Evolutionary conservation across 1,140 invertebrate species (phyloP).

Genomic region (Euglossa dilemma): DNA sequence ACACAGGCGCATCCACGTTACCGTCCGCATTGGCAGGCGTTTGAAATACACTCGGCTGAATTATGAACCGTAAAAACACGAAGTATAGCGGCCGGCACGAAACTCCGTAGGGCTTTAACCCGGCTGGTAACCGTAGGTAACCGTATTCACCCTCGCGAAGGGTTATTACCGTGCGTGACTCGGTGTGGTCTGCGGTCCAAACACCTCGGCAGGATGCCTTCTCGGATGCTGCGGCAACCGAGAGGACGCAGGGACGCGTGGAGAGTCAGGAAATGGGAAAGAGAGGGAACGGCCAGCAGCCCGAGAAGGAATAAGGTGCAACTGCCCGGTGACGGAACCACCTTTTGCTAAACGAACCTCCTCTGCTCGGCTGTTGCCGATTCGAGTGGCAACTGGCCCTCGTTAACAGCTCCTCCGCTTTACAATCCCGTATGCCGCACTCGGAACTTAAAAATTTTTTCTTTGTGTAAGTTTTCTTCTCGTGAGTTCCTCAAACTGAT

Average conservation of each 20-base stretch:
- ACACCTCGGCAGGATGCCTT: conserved; percentile 72
- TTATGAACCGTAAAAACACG: conserved; percentile 82
- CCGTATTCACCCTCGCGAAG: conserved; percentile 79
- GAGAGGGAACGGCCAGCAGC: background rate
- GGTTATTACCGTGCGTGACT: conserved; percentile 79
- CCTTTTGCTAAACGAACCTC: conserved; percentile 21
- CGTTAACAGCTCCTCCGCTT: conserved; percentile 69
- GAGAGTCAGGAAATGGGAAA: background rate
- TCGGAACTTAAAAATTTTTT: too few relatives aligned
- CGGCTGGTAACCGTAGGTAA: conserved; percentile 63
- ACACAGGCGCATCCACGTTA: conserved; percentile 62
- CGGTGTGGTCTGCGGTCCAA: conserved; percentile 81
- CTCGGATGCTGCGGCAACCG: background rate
- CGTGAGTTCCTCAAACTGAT: too few relatives aligned
- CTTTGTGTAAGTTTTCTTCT: too few relatives aligned
- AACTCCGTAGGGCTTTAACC: conserved; percentile 75
- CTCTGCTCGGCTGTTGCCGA: conserved; percentile 14
- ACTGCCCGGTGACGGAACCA: conserved; percentile 27
- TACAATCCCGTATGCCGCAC: too few relatives aligned
- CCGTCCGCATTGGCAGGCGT: conserved; percentile 79
- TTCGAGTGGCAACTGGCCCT: conserved; percentile 45
- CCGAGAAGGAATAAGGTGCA: background rate
- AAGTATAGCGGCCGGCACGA: conserved; percentile 63
- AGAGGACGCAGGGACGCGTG: background rate
- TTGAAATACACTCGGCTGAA: conserved; percentile 82